phyloP scores from a whole-genome alignment of 2,113 vertebrate genomes.

The Cyphomyrus plagiostoma region DNA sequence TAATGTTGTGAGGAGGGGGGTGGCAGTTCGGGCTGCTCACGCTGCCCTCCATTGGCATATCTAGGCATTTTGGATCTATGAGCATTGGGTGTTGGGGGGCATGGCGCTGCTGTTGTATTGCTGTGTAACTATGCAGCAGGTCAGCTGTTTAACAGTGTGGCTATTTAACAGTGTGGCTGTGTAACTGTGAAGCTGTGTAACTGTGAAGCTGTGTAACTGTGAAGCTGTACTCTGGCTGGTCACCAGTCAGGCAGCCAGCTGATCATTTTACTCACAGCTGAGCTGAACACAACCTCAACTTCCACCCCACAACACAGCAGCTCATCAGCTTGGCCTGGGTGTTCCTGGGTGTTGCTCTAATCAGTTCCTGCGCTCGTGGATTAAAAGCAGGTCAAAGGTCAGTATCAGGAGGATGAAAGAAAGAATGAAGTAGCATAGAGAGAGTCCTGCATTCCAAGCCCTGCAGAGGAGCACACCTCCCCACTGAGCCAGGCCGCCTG shows the following conservation, averaged over 20 bases:
- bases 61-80: not conserved
- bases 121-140: not conserved
- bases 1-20: not conserved
- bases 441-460: conserved; percentile 55
- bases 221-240: not conserved
- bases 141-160: not conserved
- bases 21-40: too few relatives aligned
- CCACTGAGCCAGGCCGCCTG: not conserved
- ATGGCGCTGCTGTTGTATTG: not conserved
- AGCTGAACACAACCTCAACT: not conserved
- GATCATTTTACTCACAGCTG: not conserved
- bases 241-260: not conserved
- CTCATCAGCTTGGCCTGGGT: not conserved
- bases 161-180: not conserved
- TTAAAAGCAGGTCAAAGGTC: conserved; percentile 54
- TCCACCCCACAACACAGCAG: not conserved
- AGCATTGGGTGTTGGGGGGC: not conserved
- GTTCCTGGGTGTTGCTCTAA: conserved; percentile 30
- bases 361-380: conserved; percentile 46
- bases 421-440: conserved; percentile 37
- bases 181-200: not conserved
- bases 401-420: conserved; percentile 50
- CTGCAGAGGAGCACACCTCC: not conserved
- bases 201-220: not conserved
- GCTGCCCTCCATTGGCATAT: not conserved